Percentiles rank a stretch among this genome's conserved stretches.
These are phyloP conservation scores for Valencia hispanica DNA, from an alignment of 2,797 vertebrate species.

Conservation along the genomic window DNA sequence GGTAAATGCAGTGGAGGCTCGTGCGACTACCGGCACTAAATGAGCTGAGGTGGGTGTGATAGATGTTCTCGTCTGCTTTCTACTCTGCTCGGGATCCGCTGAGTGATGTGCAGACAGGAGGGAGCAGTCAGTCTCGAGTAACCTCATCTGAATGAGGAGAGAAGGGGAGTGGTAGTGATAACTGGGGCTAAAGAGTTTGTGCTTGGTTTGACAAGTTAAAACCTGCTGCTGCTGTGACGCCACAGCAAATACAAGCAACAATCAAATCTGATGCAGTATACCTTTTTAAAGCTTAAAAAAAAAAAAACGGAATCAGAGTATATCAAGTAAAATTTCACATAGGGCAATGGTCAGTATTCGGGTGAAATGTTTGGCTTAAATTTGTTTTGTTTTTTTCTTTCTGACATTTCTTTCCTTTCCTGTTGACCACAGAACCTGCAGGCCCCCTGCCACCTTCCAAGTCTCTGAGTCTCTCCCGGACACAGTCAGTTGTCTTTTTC, in stretches of 20 bases:
- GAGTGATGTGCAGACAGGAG: slow-evolving; percentile 68
- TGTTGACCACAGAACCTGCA: slow-evolving; percentile 65
- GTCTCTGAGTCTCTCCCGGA: slow-evolving; percentile 61
- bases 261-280: background rate
- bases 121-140: slow-evolving; percentile 59
- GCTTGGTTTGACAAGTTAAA: slow-evolving; percentile 40
- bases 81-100: slow-evolving; percentile 55
- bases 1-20: slow-evolving; percentile 28
- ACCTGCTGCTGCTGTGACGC: slow-evolving; percentile 21
- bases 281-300: background rate
- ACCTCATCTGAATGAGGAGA: slow-evolving; percentile 53
- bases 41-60: slow-evolving; percentile 69
- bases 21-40: slow-evolving; percentile 25
- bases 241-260: slow-evolving; percentile 20
- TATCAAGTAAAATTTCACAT: slow-evolving; percentile 28
- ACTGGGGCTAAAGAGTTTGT: slow-evolving; percentile 38
- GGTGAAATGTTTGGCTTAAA: slow-evolving; percentile 15
- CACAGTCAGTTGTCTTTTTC: slow-evolving; percentile 87
- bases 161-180: slow-evolving; percentile 33
- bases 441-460: slow-evolving; percentile 57
- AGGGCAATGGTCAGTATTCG: slow-evolving; percentile 21
- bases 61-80: slow-evolving; percentile 35
- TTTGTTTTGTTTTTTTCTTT: background rate
- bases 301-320: background rate
- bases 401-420: slow-evolving; percentile 16